These are phyloP conservation scores for Suillia variegata DNA, from an alignment of 2,888 invertebrate genomes.

Conservation along the genomic window DNA sequence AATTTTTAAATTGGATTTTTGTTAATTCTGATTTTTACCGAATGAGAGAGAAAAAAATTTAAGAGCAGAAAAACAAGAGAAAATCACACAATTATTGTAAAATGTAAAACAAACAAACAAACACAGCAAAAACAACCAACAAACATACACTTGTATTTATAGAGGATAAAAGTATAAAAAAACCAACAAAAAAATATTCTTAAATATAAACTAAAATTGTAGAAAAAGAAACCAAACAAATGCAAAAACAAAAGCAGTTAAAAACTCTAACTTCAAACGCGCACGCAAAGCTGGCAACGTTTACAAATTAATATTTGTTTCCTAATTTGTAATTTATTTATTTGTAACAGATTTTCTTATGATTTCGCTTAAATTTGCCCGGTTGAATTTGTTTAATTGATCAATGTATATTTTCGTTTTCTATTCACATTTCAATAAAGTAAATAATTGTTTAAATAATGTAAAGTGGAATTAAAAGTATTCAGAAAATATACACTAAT, in stretches of 20 bases:
- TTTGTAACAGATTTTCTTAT: too few species aligned
- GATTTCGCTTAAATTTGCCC: too few species aligned
- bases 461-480: too few species aligned
- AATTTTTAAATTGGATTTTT: constrained; percentile 48
- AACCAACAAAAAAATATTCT: too few species aligned
- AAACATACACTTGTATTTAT: constrained; percentile 31
- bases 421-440: too few species aligned
- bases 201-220: constrained; percentile 34
- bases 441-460: too few species aligned
- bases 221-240: constrained; percentile 13
- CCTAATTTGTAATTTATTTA: too few species aligned
- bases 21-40: too few species aligned
- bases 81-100: neutral
- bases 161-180: constrained; percentile 41
- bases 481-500: too few species aligned
- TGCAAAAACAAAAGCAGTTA: constrained; percentile 16
- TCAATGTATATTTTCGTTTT: too few species aligned
- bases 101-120: neutral
- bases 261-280: neutral
- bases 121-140: constrained; percentile 24
- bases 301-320: too few species aligned
- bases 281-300: neutral
- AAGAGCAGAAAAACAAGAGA: neutral
- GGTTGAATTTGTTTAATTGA: too few species aligned
- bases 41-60: constrained; percentile 10